Conservation (phyloP, 1,140 invertebrate species). For the Lethrus apterus region DNA sequence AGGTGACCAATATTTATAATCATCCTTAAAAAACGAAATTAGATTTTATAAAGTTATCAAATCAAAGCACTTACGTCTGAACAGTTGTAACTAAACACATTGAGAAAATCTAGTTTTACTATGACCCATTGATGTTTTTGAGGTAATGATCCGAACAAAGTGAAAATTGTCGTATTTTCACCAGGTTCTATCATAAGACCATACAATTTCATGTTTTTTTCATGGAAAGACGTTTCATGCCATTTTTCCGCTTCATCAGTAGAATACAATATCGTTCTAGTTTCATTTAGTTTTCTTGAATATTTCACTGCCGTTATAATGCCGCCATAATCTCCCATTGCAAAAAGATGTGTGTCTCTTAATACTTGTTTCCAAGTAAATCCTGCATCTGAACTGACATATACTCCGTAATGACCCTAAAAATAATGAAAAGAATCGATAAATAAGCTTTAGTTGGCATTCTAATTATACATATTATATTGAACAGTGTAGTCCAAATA, state of each 20-base stretch:
- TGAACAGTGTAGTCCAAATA: too few species aligned
- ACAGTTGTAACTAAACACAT: slow-evolving; percentile 55
- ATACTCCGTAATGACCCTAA: slow-evolving; percentile 67
- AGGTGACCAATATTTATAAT: slow-evolving; percentile 86
- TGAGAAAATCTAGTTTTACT: slow-evolving; percentile 70
- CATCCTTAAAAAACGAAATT: slow-evolving; percentile 44
- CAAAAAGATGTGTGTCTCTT: slow-evolving; percentile 79
- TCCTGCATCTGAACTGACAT: slow-evolving; percentile 77
- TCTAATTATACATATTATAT: neutral
- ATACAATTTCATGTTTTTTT: slow-evolving; percentile 68
- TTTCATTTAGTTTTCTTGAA: slow-evolving; percentile 65
- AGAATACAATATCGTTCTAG: slow-evolving; percentile 73
- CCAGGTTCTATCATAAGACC: slow-evolving; percentile 87
- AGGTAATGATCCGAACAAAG: slow-evolving; percentile 77
- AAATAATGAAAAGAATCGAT: slow-evolving; percentile 10
- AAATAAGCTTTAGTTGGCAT: neutral
- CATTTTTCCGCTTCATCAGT: slow-evolving; percentile 80
- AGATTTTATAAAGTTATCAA: too few species aligned
- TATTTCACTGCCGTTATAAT: slow-evolving; percentile 76
- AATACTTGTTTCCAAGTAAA: slow-evolving; percentile 71
- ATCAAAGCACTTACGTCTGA: slow-evolving; percentile 17
- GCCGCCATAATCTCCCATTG: slow-evolving; percentile 86
- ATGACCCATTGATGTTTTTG: slow-evolving; percentile 79
- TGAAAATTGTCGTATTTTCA: slow-evolving; percentile 85
- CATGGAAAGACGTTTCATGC: slow-evolving; percentile 60